Base-by-base conservation (phyloP, 2,888 invertebrate species). In the Dendrolimus pini region DNA sequence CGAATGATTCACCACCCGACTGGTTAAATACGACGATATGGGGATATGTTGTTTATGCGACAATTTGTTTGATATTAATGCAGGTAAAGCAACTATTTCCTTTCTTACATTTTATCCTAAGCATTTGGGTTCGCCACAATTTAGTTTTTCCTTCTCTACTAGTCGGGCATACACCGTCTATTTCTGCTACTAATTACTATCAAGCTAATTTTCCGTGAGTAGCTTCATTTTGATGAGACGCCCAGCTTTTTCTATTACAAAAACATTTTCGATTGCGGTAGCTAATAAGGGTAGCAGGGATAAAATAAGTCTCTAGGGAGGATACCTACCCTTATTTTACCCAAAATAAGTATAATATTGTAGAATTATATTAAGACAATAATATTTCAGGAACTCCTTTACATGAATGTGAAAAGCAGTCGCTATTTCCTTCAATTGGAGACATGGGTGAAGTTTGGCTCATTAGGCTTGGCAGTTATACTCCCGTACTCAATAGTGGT, bases 391-490 rank as follows among this genome's bases (percentile, higher is more conserved):
- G 92, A 92, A 79, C 65, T 92, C 7, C 77, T 92, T 1, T 92
- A 92, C 65, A 89, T 91, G 79, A 85, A 87, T 60, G 80, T 92
- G 9, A 77, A 75, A 56, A 88, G 90, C 64, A 83, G 82, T 18
- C 77, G 89, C 67, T 92, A 92, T 67, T 84, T 92, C 59, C 75
- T 84, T 1, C 91, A 92, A 70, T 68, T 91, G 1, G 93, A 93
- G 65, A 92, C 92, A 0, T 92, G 92, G 91, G 82, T 92, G 1
- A 93, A 93, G 66, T 90, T 92, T 60, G 80, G 81, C 0, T 91
- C 92, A 0, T 70, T 92, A 52, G 75, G 82, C 0, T 74, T 92
- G 9, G 86, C 92, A 0, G 74, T 85, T 0, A 79, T 89, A 13
- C 71, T 92, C 1, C 88, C 91, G 0, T 77, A 80, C 12, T 71